Evolutionary conservation across 37 sponge, comb jelly and placozoan species (phyloP).

Genomic region (Bolinopsis microptera): DNA sequence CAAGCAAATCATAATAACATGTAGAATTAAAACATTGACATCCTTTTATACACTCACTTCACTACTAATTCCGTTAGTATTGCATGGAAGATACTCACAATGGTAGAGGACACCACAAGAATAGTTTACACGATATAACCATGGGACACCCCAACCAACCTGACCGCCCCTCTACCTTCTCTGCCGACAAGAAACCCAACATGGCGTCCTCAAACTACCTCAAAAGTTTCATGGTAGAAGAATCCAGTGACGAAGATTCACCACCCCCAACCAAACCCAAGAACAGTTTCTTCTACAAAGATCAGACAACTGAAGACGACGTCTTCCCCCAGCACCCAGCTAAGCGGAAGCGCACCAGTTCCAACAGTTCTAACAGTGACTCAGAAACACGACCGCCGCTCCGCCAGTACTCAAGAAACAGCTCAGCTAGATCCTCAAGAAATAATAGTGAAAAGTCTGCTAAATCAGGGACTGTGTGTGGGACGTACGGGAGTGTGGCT

Average conservation of each 20-base stretch:
- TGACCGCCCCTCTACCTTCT: not conserved
- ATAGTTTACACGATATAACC: not conserved
- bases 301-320: not conserved
- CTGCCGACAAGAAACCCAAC: not conserved
- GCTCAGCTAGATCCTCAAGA: not conserved
- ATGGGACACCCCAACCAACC: not conserved
- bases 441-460: not conserved
- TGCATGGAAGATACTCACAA: not conserved
- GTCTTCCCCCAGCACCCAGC: not conserved
- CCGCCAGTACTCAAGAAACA: not conserved
- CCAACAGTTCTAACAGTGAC: slow-evolving; percentile 26
- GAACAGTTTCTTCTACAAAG: not conserved
- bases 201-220: slow-evolving; percentile 36
- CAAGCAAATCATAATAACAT: too few species aligned
- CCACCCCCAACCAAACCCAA: not conserved
- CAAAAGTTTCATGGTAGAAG: not conserved
- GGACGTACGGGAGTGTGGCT: not conserved
- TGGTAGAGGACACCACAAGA: not conserved
- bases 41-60: too few species aligned
- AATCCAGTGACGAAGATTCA: not conserved
- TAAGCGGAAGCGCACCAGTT: not conserved
- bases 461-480: slow-evolving; percentile 20
- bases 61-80: not conserved
- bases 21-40: too few species aligned
- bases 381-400: not conserved